These are phyloP conservation scores for Propithecus perrieri DNA, from an alignment of 2,797 vertebrate species.

Conservation along the genomic window DNA sequence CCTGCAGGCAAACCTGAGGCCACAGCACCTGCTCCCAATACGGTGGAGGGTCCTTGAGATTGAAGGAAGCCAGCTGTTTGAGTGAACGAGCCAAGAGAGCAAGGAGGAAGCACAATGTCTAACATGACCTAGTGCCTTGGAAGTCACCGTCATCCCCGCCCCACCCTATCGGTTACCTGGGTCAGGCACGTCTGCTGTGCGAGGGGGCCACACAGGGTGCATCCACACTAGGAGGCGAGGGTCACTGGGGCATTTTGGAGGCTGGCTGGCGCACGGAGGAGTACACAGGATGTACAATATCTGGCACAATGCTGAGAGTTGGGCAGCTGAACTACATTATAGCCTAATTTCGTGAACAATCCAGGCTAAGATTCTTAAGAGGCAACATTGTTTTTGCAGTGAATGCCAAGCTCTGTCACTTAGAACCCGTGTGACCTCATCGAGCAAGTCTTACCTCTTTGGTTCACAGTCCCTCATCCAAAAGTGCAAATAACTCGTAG, in stretches of 20 bases:
- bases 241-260: background rate
- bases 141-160: background rate
- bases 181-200: background rate
- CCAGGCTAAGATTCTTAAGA: background rate
- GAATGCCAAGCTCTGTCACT: background rate
- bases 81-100: background rate
- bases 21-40: background rate
- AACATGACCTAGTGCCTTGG: background rate
- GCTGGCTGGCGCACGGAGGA: background rate
- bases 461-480: background rate
- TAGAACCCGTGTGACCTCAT: background rate
- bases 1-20: background rate
- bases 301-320: background rate
- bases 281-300: background rate
- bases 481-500: too few relatives aligned
- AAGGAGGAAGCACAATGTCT: background rate
- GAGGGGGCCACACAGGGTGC: background rate
- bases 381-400: background rate
- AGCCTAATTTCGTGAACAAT: background rate
- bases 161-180: too few relatives aligned
- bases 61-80: background rate
- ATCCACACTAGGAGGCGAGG: background rate
- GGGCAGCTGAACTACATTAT: background rate
- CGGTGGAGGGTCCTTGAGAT: too few relatives aligned
- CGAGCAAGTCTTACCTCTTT: background rate